Percentiles rank a stretch among this genome's conserved stretches.
Conservation (phyloP, 2,797 vertebrate genomes). For the Mormyrus proboscirostris region DNA sequence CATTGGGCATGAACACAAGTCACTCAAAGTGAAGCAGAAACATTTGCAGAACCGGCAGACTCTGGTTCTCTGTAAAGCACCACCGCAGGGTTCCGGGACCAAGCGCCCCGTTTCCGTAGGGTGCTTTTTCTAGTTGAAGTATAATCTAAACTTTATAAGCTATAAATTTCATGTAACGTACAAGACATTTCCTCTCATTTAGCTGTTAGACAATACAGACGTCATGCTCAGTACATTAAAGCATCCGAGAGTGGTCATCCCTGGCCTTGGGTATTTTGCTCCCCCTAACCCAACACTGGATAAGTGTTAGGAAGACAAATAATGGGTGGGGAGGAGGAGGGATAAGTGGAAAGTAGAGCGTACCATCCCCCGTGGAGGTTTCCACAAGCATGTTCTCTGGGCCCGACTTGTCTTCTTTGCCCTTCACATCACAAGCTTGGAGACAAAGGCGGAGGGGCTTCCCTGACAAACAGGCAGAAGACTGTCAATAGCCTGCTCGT, state of each 20-base stretch:
- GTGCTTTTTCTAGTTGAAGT: neutral
- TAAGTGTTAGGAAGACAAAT: neutral
- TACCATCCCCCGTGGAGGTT: constrained; percentile 84
- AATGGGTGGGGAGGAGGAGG: neutral
- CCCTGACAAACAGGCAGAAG: constrained; percentile 55
- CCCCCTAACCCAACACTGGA: neutral
- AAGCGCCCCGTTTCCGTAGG: neutral
- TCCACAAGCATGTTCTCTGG: constrained; percentile 89
- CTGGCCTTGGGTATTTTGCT: neutral
- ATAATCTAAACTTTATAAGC: neutral
- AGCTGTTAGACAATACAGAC: neutral
- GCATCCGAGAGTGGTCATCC: neutral
- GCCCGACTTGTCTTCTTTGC: constrained; percentile 93
- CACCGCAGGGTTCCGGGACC: neutral
- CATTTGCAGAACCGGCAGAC: neutral
- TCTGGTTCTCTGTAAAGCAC: neutral
- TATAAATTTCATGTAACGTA: neutral
- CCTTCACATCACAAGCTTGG: constrained; percentile 94
- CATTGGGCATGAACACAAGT: neutral
- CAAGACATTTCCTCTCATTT: neutral
- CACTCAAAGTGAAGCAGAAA: neutral
- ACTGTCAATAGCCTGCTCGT: neutral
- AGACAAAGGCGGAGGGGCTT: constrained; percentile 78
- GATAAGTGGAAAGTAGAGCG: constrained; percentile 13
- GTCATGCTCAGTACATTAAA: neutral